Evolutionary conservation across 2,888 invertebrate genomes (phyloP), one percentile per base, ranked within the genome.

Genomic region (Girardia tigrina): DNA sequence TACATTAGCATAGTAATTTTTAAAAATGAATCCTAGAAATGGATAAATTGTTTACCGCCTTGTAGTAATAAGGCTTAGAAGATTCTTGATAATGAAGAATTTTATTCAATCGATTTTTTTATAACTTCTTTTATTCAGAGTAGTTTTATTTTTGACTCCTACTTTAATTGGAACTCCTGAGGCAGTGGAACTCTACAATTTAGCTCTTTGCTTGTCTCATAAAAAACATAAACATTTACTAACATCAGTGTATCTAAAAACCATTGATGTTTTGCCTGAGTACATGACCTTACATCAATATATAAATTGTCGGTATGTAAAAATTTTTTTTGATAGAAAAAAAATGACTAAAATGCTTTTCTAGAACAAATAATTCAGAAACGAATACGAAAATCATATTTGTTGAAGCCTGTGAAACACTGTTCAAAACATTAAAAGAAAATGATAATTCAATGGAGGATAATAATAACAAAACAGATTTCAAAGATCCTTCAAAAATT

Each of bases 181-280:
- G 23, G 56, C 56, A 56, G 56, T 56, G 4, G 56, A 56, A 56
- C 23, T 56, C n/a, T 56, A 56, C n/a, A 56, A 56, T n/a, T 56
- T 56, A 16, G 56, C 56, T 8, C 23, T 56, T 20, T 56, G 56
- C 23, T 56, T 56, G 23, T 20, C 56, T 56, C 56, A 56, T 56
- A 56, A 56, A 56, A 56, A n/a, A 6, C 56, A 23, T 23, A n/a
- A 23, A 8, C n/a, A 56, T 56, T 16, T 36, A 12, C 36, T 36
- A 8, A 36, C 36, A 12, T 16, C 36, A 12, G 16, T 36, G 8
- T 36, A 36, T 36, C 16, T 36, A 36, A 36, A 36, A 36, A 36
- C 8, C 16, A 36, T 36, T 12, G 8, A 8, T 56, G 2, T 20
- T 12, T n/a, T 56, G 23, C 56, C 56, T 8, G 56, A 56, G 23